These are phyloP conservation scores for Drosophila pallidifrons DNA, from an alignment of 1,140 invertebrate genomes.

Conservation along the genomic window DNA sequence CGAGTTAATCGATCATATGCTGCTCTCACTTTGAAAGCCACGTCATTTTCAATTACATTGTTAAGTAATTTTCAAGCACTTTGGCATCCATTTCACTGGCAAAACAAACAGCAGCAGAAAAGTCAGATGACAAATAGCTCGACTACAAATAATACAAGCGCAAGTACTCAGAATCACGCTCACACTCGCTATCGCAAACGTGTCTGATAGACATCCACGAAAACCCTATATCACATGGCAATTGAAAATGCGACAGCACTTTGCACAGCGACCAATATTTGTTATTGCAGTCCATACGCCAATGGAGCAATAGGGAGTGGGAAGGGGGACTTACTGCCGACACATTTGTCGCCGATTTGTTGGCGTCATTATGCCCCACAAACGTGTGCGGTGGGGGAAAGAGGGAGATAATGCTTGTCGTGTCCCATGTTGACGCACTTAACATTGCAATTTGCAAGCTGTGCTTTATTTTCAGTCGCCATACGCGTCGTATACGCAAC, in stretches of 20 bases:
- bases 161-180: constrained; percentile 8
- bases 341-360: constrained; percentile 74
- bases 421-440: constrained; percentile 58
- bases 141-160: constrained; percentile 39
- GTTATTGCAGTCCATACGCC: constrained; percentile 55
- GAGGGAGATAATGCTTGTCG: constrained; percentile 24
- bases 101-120: constrained; percentile 45
- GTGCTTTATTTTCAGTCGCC: constrained; percentile 50
- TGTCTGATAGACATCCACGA: constrained; percentile 36
- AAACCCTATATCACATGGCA: constrained; percentile 60
- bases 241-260: constrained; percentile 69
- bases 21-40: constrained; percentile 7
- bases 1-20: constrained; percentile 44
- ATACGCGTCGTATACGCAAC: constrained; percentile 61
- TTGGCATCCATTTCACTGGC: constrained; percentile 42
- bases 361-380: constrained; percentile 73
- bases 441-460: constrained; percentile 67
- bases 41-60: constrained; percentile 46
- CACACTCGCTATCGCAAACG: not conserved
- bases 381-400: not conserved
- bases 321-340: not conserved
- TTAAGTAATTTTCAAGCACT: constrained; percentile 42
- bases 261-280: constrained; percentile 70
- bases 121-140: constrained; percentile 50
- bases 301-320: not conserved